Percentiles rank a stretch among this genome's conserved stretches.
Evolutionary conservation across 2,113 vertebrate genomes (phyloP).

Genomic region (Tachuris rubrigastra): DNA sequence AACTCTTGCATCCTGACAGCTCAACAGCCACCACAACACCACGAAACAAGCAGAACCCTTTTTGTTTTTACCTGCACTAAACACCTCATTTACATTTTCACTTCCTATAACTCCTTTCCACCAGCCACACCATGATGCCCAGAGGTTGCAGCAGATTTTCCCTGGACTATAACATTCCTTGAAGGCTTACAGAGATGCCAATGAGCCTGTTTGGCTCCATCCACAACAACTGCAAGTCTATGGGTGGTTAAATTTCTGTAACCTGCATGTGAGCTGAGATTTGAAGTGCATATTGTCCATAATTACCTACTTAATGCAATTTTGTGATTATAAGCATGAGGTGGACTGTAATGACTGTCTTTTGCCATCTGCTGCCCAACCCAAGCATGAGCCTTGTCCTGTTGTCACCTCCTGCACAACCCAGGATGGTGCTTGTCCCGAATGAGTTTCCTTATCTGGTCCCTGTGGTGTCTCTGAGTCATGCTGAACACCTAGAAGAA

Average conservation of each 20-base stretch:
- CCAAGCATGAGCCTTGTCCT: not conserved
- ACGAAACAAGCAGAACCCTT: not conserved
- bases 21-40: not conserved
- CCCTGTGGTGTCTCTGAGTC: not conserved
- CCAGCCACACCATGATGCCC: not conserved
- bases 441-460: not conserved
- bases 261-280: not conserved
- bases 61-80: not conserved
- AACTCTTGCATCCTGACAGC: not conserved
- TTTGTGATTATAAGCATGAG: not conserved
- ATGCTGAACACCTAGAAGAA: not conserved
- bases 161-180: not conserved
- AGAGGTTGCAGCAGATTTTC: not conserved
- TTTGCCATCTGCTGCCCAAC: not conserved
- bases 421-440: not conserved
- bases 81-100: not conserved
- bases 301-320: not conserved
- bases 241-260: not conserved
- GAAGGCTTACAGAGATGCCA: fast-evolving
- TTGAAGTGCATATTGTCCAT: not conserved
- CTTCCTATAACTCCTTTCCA: not conserved
- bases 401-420: not conserved
- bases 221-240: not conserved
- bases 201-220: not conserved
- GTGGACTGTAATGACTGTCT: not conserved